phyloP scores from a whole-genome alignment of 2,797 vertebrate genomes.

The Crenichthys baileyi region DNA sequence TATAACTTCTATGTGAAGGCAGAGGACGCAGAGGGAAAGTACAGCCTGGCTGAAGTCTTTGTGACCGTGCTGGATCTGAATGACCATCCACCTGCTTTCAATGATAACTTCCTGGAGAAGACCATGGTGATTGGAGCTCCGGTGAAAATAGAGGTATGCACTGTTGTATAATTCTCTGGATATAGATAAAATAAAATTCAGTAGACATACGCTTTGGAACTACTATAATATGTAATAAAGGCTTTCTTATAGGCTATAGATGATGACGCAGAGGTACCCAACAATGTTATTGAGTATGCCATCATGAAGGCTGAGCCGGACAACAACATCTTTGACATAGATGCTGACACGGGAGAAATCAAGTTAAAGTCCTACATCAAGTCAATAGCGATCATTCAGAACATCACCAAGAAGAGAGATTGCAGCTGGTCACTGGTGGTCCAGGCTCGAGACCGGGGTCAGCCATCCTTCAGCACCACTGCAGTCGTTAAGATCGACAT shows the following conservation, averaged over 20 bases:
- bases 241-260: constrained; percentile 86
- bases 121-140: constrained; percentile 93
- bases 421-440: constrained; percentile 94
- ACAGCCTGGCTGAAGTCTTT: constrained; percentile 93
- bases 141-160: constrained; percentile 90
- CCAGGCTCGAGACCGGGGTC: constrained; percentile 93
- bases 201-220: constrained; percentile 7
- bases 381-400: constrained; percentile 93
- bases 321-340: constrained; percentile 94
- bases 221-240: constrained; percentile 38
- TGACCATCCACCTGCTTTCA: constrained; percentile 95
- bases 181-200: neutral
- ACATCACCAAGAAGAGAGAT: constrained; percentile 90
- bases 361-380: constrained; percentile 92
- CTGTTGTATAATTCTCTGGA: neutral
- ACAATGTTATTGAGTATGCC: constrained; percentile 96
- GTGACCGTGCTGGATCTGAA: constrained; percentile 93
- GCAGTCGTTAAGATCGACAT: constrained; percentile 95
- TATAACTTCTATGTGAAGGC: constrained; percentile 98
- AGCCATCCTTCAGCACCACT: constrained; percentile 95
- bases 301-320: constrained; percentile 94
- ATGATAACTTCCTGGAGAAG: constrained; percentile 89
- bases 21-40: constrained; percentile 92
- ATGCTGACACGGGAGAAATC: constrained; percentile 93
- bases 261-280: constrained; percentile 94